Evolutionary conservation across 2,113 vertebrate genomes (phyloP).

Genomic region (Xiphophorus couchianus): DNA sequence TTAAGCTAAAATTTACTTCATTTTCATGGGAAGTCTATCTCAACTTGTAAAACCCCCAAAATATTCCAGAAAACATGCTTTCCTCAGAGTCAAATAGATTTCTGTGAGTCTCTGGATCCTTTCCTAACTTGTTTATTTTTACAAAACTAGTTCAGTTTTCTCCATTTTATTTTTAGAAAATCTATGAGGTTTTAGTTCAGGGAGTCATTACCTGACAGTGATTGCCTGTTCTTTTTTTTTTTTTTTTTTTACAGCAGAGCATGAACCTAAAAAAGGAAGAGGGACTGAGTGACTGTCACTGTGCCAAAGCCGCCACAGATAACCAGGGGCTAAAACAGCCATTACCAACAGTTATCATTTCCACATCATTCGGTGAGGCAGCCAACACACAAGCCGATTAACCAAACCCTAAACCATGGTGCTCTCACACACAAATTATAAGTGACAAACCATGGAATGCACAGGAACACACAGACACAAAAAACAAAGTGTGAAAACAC

Average conservation of each 20-base stretch:
- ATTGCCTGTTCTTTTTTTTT: neutral
- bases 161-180: neutral
- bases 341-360: slow-evolving; percentile 64
- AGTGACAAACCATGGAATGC: slow-evolving; percentile 20
- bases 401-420: slow-evolving; percentile 58
- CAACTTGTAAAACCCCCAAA: neutral
- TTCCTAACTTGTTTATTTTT: neutral
- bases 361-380: slow-evolving; percentile 30
- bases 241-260: neutral
- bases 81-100: neutral
- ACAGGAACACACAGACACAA: slow-evolving; percentile 7
- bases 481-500: slow-evolving; percentile 15
- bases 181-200: neutral
- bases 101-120: neutral
- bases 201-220: neutral
- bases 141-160: neutral
- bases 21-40: neutral
- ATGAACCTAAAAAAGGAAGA: neutral
- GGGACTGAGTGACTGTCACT: neutral
- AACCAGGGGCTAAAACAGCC: slow-evolving; percentile 58
- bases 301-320: slow-evolving; percentile 56
- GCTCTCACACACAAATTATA: slow-evolving; percentile 15
- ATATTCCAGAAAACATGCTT: neutral
- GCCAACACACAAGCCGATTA: slow-evolving; percentile 71
- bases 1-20: neutral